These are phyloP conservation scores for Ephydatia muelleri DNA, from an alignment of 37 sponge, comb jelly and placozoan genomes.

Conservation along the genomic window DNA sequence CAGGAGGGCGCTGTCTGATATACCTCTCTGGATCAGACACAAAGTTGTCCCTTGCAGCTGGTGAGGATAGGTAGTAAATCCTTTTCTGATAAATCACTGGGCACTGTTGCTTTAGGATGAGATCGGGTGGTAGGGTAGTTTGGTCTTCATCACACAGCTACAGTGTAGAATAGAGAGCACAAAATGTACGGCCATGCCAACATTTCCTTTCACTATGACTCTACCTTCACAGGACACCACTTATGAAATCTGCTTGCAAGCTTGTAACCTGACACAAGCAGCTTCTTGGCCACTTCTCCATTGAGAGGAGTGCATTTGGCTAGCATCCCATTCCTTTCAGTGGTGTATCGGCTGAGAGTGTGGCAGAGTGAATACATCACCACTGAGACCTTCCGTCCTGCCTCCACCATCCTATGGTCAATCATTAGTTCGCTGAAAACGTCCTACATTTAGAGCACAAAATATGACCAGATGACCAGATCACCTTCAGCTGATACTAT, in stretches of 20 bases:
- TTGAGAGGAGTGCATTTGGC: constrained; percentile 66
- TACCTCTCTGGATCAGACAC: constrained; percentile 77
- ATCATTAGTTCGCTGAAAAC: constrained; percentile 71
- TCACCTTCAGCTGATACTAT: neutral
- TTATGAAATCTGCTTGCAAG: constrained; percentile 75
- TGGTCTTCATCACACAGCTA: constrained; percentile 18
- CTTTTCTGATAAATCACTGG: constrained; percentile 78
- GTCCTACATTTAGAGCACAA: constrained; percentile 54
- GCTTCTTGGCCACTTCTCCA: constrained; percentile 56
- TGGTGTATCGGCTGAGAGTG: constrained; percentile 44
- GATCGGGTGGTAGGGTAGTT: constrained; percentile 30
- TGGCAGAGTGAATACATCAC: constrained; percentile 69
- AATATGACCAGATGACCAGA: neutral
- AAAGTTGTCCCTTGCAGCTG: constrained; percentile 59
- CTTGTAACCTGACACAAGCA: constrained; percentile 86
- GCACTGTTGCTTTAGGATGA: constrained; percentile 12
- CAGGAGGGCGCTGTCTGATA: constrained; percentile 59
- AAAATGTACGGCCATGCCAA: neutral
- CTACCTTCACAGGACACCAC: constrained; percentile 93
- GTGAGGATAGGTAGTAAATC: constrained; percentile 71
- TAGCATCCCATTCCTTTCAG: constrained; percentile 74
- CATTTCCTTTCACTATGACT: neutral
- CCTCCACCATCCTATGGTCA: constrained; percentile 60
- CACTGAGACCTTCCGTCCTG: constrained; percentile 58
- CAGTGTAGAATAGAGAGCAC: neutral